Evolutionary conservation across 2,888 invertebrate genomes (phyloP).

Genomic region (Monochamus alternatus): DNA sequence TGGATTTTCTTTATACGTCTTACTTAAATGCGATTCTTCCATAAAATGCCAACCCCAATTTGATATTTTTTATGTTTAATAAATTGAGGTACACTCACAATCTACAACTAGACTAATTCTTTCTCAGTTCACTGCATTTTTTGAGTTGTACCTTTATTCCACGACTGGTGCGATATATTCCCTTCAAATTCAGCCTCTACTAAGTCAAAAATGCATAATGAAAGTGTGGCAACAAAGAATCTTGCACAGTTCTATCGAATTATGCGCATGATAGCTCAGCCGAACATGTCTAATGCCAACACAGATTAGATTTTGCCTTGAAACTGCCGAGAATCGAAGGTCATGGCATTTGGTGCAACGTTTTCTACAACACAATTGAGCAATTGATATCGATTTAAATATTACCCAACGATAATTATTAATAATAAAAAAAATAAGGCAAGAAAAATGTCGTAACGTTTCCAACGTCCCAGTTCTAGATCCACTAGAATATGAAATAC

Average conservation of each 20-base stretch:
- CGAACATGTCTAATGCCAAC: background rate
- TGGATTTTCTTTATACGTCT: no score
- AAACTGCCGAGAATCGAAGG: background rate
- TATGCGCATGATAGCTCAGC: background rate
- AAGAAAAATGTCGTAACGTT: slow-evolving; percentile 7
- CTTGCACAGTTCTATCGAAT: background rate
- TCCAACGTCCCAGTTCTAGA: background rate
- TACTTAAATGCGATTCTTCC: no score
- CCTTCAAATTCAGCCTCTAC: no score
- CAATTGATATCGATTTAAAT: slow-evolving; percentile 7
- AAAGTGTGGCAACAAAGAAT: background rate
- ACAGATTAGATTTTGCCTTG: background rate
- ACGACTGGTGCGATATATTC: no score
- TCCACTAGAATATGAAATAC: background rate
- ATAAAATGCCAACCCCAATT: no score
- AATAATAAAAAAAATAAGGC: background rate
- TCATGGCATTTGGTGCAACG: slow-evolving; percentile 6
- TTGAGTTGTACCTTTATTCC: no score
- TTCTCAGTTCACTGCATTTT: no score
- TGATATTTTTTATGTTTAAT: no score
- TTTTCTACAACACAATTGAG: slow-evolving; percentile 13
- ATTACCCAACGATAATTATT: slow-evolving; percentile 6
- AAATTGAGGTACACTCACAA: no score
- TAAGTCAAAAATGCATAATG: no score
- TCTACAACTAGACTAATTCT: no score